Evolutionary conservation across 2,888 invertebrate species (phyloP).

Genomic region (Azorinus chamasolen): DNA sequence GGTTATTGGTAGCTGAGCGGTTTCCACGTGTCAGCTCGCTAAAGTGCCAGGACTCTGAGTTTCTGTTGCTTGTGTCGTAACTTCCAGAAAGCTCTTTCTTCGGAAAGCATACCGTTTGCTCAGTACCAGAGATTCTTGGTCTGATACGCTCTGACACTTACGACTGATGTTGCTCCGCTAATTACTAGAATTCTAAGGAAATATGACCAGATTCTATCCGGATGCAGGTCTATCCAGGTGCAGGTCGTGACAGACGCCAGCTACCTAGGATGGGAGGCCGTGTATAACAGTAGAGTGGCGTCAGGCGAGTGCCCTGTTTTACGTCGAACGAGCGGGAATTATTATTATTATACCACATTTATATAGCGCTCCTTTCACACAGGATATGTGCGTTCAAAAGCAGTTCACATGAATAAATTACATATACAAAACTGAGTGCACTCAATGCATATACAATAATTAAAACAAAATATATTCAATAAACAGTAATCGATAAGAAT

Average conservation of each 20-base stretch:
- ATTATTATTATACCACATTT: too few relatives aligned
- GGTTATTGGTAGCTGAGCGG: not conserved
- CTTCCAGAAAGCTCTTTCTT: conserved; percentile 21
- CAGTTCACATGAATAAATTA: too few relatives aligned
- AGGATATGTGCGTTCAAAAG: too few relatives aligned
- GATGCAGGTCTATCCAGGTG: conserved; percentile 9
- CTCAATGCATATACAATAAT: too few relatives aligned
- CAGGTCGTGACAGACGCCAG: conserved; percentile 3
- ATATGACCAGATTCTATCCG: too few relatives aligned
- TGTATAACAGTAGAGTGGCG: not conserved
- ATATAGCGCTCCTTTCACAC: too few relatives aligned
- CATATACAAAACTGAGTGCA: too few relatives aligned
- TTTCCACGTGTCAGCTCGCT: conserved; percentile 16
- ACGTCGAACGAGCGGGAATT: conserved; percentile 16
- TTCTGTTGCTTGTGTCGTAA: conserved; percentile 16
- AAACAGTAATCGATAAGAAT: too few relatives aligned
- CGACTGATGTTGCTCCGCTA: conserved; percentile 1
- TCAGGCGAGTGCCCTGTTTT: conserved; percentile 12
- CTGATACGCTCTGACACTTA: not conserved
- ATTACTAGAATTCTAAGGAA: too few relatives aligned
- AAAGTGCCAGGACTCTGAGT: conserved; percentile 15
- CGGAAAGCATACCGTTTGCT: conserved; percentile 1
- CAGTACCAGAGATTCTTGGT: not conserved
- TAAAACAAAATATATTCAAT: too few relatives aligned
- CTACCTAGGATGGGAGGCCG: not conserved